These are phyloP conservation scores for Acanthaster planci DNA, from an alignment of 35 echinoderm and acorn worm species.

Conservation along the genomic window DNA sequence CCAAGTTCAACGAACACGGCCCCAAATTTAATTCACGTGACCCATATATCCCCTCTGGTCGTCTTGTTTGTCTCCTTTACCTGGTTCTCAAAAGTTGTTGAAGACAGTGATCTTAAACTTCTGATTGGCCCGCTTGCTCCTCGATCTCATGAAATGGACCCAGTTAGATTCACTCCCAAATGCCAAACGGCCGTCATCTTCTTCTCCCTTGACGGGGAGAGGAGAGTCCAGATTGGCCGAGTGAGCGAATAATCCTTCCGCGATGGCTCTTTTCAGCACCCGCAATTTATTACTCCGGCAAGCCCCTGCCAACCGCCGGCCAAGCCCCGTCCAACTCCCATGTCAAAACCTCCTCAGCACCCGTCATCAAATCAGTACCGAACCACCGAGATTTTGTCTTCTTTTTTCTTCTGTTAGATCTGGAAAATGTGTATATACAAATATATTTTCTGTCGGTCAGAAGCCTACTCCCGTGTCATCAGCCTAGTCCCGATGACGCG, in stretches of 20 bases:
- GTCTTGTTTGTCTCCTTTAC: too few species aligned
- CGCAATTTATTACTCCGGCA: constrained; percentile 3
- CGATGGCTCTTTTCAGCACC: neutral
- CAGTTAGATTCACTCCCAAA: neutral
- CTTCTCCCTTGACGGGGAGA: neutral
- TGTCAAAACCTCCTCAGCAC: neutral
- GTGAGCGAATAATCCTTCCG: neutral
- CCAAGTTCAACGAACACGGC: too few species aligned
- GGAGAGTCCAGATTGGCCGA: neutral
- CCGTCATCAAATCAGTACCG: neutral
- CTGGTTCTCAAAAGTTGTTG: too few species aligned
- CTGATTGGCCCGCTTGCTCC: too few species aligned
- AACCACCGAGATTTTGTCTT: neutral
- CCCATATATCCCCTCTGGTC: too few species aligned
- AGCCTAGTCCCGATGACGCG: too few species aligned
- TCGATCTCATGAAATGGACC: neutral
- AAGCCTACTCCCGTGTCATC: too few species aligned
- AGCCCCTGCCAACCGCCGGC: constrained; percentile 2
- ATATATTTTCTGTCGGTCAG: too few species aligned
- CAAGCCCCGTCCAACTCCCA: constrained; percentile 17
- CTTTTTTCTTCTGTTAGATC: too few species aligned
- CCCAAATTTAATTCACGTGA: too few species aligned
- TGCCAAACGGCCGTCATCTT: neutral
- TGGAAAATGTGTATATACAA: too few species aligned
- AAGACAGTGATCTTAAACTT: too few species aligned